Evolutionary conservation across 2,888 invertebrate species (phyloP).

Genomic region (Pyrrhosoma nymphula): DNA sequence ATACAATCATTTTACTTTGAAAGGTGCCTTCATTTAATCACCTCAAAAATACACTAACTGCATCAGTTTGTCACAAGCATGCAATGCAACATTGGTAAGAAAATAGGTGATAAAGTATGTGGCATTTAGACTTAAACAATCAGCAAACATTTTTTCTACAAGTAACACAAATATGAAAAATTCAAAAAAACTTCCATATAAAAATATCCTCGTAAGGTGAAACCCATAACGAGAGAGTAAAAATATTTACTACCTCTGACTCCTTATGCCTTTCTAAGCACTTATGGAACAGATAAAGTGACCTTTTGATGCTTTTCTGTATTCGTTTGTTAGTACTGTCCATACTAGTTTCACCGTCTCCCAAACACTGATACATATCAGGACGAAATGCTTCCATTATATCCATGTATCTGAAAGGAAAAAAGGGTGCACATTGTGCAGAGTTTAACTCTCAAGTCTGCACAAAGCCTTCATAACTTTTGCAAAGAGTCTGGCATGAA

Average conservation of each 20-base stretch:
- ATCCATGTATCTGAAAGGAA: constrained; percentile 85
- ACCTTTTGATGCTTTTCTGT: constrained; percentile 86
- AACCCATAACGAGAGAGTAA: background rate
- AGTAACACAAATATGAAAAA: too few relatives aligned
- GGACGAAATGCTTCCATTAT: constrained; percentile 88
- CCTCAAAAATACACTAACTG: too few relatives aligned
- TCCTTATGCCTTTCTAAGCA: constrained; percentile 84
- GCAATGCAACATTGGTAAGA: too few relatives aligned
- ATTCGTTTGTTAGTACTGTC: constrained; percentile 86
- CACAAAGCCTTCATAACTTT: background rate
- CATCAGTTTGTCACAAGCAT: too few relatives aligned
- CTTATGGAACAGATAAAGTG: constrained; percentile 83
- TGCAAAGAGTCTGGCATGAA: background rate
- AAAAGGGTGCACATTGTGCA: background rate
- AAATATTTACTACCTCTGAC: constrained; percentile 77
- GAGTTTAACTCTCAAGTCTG: background rate
- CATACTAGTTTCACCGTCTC: constrained; percentile 87
- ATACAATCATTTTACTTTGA: too few relatives aligned
- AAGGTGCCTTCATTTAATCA: too few relatives aligned
- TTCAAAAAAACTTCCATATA: too few relatives aligned
- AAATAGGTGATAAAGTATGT: too few relatives aligned
- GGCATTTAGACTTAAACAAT: too few relatives aligned
- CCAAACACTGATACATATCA: constrained; percentile 89
- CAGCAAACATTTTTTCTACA: too few relatives aligned
- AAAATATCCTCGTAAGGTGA: too few relatives aligned